Evolutionary conservation across 1,140 invertebrate genomes (phyloP), one percentile per base, ranked within the genome.

Genomic region (Pomacea maculata): DNA sequence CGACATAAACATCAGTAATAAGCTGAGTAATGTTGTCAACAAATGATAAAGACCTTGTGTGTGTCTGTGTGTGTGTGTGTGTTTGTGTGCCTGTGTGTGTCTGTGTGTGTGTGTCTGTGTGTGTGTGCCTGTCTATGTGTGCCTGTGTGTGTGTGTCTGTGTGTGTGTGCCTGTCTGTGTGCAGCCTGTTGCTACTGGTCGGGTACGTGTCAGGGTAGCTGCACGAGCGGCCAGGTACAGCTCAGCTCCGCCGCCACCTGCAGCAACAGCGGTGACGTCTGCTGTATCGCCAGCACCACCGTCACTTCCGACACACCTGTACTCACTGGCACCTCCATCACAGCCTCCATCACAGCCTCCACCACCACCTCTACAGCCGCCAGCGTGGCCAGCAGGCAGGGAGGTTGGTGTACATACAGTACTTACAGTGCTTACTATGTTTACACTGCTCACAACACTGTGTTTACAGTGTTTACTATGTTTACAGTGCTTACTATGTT

Each of bases 151-250:
- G 68, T 71, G 15, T 1, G 68, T 71, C 12, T n/a, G 68, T 71
- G 68, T n/a, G 68, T 71, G 10, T 6, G 12, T 71, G 21, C 1
- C 12, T 71, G 15, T n/a, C 15, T 71, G 68, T 71, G 68, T 34
- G 21, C 75, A 81, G 80, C 80, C 3, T 81, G 80, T 67, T 81
- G 80, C 34, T 70, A 68, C 21, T 77, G 52, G 52, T 55, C 29
- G 14, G 80, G 74, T 7, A 21, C 8, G 65, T 81, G 80, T 45
- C 63, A 67, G 54, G 67, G 45, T 15, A 14, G n/a, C 4, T 81
- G 80, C 19, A 25, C 12, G 5, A 25, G 25, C 9, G 19, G 17
- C 29, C 63, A 77, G n/a, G n/a, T 17, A 8, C 80, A 45, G 65
- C 25, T 77, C 52, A n/a, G 63, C n/a, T 6, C 7, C 5, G 34